phyloP scores from a whole-genome alignment of 2,888 invertebrate genomes.

The Podabrus alpinus region DNA sequence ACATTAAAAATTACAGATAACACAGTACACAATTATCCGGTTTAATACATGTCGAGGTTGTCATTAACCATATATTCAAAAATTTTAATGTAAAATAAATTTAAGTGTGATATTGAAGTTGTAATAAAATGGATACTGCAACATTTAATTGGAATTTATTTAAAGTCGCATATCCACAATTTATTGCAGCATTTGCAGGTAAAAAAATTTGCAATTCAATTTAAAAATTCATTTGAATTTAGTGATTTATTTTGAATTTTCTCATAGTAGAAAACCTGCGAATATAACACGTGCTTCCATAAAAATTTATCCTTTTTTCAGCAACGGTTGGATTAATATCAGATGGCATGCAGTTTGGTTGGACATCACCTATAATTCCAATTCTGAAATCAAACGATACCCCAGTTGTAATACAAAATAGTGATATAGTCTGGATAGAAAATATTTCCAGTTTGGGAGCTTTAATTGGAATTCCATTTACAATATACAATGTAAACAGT shows the following conservation, averaged over 20 bases:
- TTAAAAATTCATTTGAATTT: not conserved
- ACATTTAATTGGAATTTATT: no score
- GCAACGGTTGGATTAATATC: constrained; percentile 32
- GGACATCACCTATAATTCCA: constrained; percentile 33
- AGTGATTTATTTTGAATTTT: no score
- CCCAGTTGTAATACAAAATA: constrained; percentile 21
- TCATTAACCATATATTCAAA: not conserved
- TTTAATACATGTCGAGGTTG: not conserved
- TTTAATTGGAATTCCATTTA: constrained; percentile 23
- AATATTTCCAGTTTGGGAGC: constrained; percentile 22
- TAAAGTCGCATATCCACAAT: not conserved
- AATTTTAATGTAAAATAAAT: not conserved
- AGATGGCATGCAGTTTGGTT: constrained; percentile 36
- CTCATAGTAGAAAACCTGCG: no score
- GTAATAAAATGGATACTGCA: not conserved
- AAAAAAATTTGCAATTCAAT: not conserved
- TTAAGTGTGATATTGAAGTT: not conserved
- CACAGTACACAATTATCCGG: not conserved
- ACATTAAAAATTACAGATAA: not conserved
- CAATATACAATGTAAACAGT: constrained; percentile 18
- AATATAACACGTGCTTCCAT: not conserved
- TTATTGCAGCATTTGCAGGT: not conserved
- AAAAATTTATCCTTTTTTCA: constrained; percentile 11
- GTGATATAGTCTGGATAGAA: constrained; percentile 20
- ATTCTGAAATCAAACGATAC: constrained; percentile 15